Conservation (phyloP, 2,888 invertebrate species). For the Ornithoptera alexandrae region DNA sequence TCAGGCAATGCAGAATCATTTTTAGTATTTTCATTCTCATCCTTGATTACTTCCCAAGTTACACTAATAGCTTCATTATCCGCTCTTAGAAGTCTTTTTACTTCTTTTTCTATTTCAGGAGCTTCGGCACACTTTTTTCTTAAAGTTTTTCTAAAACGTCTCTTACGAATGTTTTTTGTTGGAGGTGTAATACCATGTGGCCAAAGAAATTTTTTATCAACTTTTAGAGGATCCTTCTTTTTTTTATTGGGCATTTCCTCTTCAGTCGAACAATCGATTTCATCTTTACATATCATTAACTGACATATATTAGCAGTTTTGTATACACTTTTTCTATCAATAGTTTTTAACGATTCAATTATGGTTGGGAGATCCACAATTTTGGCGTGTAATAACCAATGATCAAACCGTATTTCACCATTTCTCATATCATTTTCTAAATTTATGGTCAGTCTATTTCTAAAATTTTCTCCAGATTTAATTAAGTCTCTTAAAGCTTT, state of each 20-base stretch:
- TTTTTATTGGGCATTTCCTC: conserved; percentile 87
- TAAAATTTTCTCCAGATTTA: conserved; percentile 84
- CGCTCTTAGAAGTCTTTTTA: conserved; percentile 89
- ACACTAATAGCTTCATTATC: conserved; percentile 93
- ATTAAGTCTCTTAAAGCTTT: conserved; percentile 84
- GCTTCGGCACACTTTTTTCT: conserved; percentile 96
- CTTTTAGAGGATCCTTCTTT: conserved; percentile 86
- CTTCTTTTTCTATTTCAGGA: conserved; percentile 97
- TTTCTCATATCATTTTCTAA: conserved; percentile 90
- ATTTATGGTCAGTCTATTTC: conserved; percentile 88
- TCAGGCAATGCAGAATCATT: conserved; percentile 35
- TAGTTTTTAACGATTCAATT: conserved; percentile 93
- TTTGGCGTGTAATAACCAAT: conserved; percentile 89
- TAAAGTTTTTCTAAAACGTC: conserved; percentile 92
- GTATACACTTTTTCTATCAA: conserved; percentile 95
- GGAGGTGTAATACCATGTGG: conserved; percentile 96
- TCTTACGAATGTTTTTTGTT: conserved; percentile 92
- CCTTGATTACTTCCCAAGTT: conserved; percentile 90
- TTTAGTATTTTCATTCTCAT: conserved; percentile 83
- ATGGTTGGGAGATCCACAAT: conserved; percentile 92
- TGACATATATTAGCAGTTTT: conserved; percentile 97
- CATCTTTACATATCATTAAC: conserved; percentile 89
- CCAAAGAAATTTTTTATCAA: conserved; percentile 91
- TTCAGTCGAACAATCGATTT: conserved; percentile 85
- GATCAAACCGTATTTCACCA: conserved; percentile 90